Evolutionary conservation across 2,797 vertebrate species (phyloP).

Genomic region (Lemur catta): DNA sequence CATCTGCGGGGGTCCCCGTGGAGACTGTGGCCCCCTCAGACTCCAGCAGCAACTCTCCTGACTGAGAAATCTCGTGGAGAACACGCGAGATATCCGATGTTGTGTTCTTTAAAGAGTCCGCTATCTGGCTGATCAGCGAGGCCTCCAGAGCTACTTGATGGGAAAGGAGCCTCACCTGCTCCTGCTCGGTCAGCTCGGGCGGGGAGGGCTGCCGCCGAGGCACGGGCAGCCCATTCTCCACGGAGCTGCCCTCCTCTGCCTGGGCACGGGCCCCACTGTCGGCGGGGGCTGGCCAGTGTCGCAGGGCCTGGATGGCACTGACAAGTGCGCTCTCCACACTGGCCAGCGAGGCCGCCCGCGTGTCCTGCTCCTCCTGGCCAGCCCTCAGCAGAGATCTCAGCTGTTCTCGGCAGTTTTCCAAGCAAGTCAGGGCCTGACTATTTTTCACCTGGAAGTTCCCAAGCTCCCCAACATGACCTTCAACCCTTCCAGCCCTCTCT

Average conservation of each 20-base stretch:
- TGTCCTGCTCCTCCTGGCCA: conserved; percentile 74
- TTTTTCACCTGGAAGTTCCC: conserved; percentile 86
- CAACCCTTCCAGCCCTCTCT: conserved; percentile 83
- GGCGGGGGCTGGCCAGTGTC: background rate
- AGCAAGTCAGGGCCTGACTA: conserved; percentile 88
- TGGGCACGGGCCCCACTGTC: background rate
- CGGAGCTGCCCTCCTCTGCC: background rate
- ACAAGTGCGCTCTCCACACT: conserved; percentile 77
- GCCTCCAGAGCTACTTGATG: conserved; percentile 93
- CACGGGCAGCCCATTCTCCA: background rate
- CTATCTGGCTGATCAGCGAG: conserved; percentile 92
- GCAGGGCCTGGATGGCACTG: conserved; percentile 75
- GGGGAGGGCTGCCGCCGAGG: conserved; percentile 75
- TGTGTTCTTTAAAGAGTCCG: conserved; percentile 89
- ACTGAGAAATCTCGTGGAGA: conserved; percentile 88
- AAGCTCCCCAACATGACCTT: conserved; percentile 81
- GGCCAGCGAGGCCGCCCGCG: conserved; percentile 68
- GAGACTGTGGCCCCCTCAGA: conserved; percentile 82
- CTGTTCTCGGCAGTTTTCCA: conserved; percentile 90
- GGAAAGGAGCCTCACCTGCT: conserved; percentile 88
- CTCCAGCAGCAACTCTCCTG: conserved; percentile 83
- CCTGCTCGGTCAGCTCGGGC: conserved; percentile 77
- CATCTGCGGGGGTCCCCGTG: conserved; percentile 85
- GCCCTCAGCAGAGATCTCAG: conserved; percentile 86
- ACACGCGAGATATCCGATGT: conserved; percentile 88